Evolutionary conservation across 2,113 vertebrate genomes (phyloP).

Genomic region (Aptenodytes patagonicus): DNA sequence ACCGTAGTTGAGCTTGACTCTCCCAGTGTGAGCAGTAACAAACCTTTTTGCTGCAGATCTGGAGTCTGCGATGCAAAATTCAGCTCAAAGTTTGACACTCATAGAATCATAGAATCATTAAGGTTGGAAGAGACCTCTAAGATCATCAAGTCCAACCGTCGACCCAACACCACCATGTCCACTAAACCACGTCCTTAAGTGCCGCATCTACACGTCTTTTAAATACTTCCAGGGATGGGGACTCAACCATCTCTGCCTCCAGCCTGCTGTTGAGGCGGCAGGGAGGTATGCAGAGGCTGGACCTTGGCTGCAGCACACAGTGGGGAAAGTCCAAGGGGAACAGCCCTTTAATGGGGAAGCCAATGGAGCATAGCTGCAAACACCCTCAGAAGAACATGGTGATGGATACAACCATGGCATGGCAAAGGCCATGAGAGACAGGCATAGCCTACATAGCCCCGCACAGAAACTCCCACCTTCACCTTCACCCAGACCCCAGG

Average conservation of each 20-base stretch:
- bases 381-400: neutral
- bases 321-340: neutral
- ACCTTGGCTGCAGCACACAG: rapidly evolving
- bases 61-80: neutral
- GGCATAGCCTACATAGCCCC: neutral
- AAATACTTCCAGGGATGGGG: too few species aligned
- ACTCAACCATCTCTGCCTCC: neutral
- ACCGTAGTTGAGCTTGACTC: neutral
- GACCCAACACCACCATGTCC: too few species aligned
- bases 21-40: neutral
- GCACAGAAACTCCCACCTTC: neutral
- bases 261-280: neutral
- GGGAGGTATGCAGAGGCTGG: neutral
- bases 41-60: neutral
- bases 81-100: neutral
- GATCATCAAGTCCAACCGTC: too few species aligned
- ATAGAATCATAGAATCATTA: too few species aligned
- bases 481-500: neutral
- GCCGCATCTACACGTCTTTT: too few species aligned
- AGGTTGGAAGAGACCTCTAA: too few species aligned
- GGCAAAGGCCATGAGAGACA: neutral
- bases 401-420: neutral
- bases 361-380: neutral
- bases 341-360: neutral
- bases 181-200: too few species aligned